Percentiles rank a stretch among this genome's conserved stretches.
Evolutionary conservation across 2,797 vertebrate genomes (phyloP).

Genomic region (Martes flavigula): DNA sequence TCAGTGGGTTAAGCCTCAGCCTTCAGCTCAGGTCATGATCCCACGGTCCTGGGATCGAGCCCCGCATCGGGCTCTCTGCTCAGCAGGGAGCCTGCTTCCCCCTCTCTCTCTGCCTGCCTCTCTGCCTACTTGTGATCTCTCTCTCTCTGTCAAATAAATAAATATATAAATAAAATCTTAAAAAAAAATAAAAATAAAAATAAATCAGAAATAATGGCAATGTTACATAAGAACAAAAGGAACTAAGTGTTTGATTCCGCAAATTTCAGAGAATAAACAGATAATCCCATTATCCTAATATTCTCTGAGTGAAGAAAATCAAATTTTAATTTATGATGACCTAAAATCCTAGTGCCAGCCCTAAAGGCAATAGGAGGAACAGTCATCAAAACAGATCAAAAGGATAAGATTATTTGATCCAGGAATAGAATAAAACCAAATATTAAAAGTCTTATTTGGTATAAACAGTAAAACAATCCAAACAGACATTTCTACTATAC

Average conservation of each 20-base stretch:
- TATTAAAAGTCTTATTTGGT: background rate
- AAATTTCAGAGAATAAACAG: conserved; percentile 78
- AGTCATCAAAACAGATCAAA: conserved; percentile 69
- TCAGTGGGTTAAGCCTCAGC: too few species aligned
- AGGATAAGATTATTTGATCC: background rate
- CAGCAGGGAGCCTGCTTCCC: too few species aligned
- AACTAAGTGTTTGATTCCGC: conserved; percentile 65
- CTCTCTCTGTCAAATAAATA: too few species aligned
- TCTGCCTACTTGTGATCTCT: too few species aligned
- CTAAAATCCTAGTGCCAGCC: conserved; percentile 76
- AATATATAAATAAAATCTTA: too few species aligned
- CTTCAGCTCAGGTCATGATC: too few species aligned
- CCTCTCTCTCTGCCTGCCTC: too few species aligned
- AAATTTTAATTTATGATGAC: conserved; percentile 78
- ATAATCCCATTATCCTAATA: conserved; percentile 72
- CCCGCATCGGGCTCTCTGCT: too few species aligned
- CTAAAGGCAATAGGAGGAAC: conserved; percentile 76
- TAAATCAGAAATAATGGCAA: conserved; percentile 33
- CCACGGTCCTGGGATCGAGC: too few species aligned
- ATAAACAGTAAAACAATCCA: background rate
- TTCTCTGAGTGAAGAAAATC: conserved; percentile 78
- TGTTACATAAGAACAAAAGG: background rate
- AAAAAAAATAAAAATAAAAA: too few species aligned
- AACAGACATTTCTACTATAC: background rate
- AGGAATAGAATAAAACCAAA: conserved; percentile 31